phyloP scores from a whole-genome alignment of 2,888 invertebrate species.

The Drepanosiphum platanoidis region DNA sequence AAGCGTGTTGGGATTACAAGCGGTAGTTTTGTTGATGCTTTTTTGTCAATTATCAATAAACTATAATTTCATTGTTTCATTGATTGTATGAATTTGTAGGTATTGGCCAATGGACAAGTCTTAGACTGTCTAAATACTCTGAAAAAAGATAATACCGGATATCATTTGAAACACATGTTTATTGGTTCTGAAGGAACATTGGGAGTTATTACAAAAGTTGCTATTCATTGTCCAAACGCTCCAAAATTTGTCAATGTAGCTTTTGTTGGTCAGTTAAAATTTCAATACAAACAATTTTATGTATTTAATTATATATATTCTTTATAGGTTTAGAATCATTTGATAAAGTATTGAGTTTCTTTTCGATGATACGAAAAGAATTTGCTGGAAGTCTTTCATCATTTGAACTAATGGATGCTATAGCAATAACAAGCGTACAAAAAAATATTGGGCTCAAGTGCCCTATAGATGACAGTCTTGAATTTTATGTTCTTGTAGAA shows the following conservation, averaged over 20 bases:
- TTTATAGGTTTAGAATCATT: slow-evolving; percentile 79
- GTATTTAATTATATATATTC: slow-evolving; percentile 58
- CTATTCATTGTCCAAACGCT: slow-evolving; percentile 87
- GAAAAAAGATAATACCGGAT: slow-evolving; percentile 98
- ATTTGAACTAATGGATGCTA: slow-evolving; percentile 91
- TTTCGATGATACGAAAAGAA: slow-evolving; percentile 77
- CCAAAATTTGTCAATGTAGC: slow-evolving; percentile 87
- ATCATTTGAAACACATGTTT: slow-evolving; percentile 94
- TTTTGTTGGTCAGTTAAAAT: slow-evolving; percentile 77
- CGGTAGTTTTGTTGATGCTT: slow-evolving; percentile 71
- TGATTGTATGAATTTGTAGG: slow-evolving; percentile 69
- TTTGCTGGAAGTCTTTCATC: slow-evolving; percentile 93
- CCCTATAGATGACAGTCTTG: slow-evolving; percentile 71
- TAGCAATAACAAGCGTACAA: slow-evolving; percentile 75
- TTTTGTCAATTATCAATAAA: background rate
- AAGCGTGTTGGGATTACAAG: slow-evolving; percentile 89
- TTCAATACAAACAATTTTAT: slow-evolving; percentile 19
- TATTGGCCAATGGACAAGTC: slow-evolving; percentile 85
- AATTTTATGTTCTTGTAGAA: slow-evolving; percentile 88
- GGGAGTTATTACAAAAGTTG: slow-evolving; percentile 91
- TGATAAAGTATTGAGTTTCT: slow-evolving; percentile 80
- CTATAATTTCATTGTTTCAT: background rate
- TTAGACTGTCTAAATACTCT: slow-evolving; percentile 85
- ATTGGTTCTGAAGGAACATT: slow-evolving; percentile 98
- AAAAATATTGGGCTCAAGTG: slow-evolving; percentile 64